phyloP scores from a whole-genome alignment of 2,113 vertebrate genomes.

The Cathartes aura region DNA sequence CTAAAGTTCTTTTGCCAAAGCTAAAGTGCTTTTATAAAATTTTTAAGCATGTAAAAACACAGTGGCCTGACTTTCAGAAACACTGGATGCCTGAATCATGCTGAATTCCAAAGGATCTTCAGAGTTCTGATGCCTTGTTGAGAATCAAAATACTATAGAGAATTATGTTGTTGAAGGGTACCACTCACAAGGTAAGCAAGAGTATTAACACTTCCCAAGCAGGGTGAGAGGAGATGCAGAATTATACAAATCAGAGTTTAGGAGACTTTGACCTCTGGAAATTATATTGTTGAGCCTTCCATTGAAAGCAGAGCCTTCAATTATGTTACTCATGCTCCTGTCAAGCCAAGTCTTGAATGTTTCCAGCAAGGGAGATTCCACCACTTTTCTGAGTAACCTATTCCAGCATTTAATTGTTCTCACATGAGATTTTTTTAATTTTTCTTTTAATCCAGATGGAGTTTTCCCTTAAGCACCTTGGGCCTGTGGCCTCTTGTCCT shows the following conservation, averaged over 20 bases:
- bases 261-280: neutral
- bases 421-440: neutral
- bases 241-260: neutral
- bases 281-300: neutral
- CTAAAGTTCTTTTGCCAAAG: neutral
- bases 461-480: neutral
- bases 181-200: neutral
- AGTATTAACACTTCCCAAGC: neutral
- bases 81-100: neutral
- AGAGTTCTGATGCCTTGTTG: neutral
- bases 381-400: neutral
- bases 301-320: neutral
- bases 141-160: neutral
- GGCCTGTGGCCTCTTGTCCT: neutral
- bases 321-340: neutral
- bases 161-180: neutral
- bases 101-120: neutral
- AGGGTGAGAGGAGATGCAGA: neutral
- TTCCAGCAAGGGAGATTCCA: neutral
- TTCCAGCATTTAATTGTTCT: neutral
- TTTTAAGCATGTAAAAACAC: neutral
- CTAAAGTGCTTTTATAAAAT: neutral
- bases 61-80: neutral
- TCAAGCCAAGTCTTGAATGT: neutral
- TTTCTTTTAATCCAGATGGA: neutral